Base-by-base conservation (phyloP, 2,113 vertebrate species). In the Xenotilapia longispinis region DNA sequence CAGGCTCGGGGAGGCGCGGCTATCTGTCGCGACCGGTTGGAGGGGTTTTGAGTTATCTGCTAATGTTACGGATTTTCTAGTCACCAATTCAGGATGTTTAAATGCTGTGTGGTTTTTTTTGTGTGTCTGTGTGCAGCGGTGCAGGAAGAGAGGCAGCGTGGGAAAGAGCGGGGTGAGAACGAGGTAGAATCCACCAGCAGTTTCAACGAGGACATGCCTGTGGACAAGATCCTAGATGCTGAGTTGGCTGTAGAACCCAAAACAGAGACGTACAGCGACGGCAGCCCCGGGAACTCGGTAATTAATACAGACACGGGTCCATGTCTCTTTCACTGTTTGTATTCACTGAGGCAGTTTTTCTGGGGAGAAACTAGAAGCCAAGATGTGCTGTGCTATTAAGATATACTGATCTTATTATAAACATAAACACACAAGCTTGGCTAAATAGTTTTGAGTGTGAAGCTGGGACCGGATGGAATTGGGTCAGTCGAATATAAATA, bases 171-270 rank as follows among this genome's bases (percentile, higher is more conserved):
- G 53, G 97, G 97, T 0, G 98, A 99, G 88, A 97, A 92, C 0
- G 98, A 99, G 84, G 97, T 97, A 0, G 98, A 99, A 80, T 96
- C 97, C 4, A 97, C 96, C 1, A 96, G 95, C 81, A 92, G 87
- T 1, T 96, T 97, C 91, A 98, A 96, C 0, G 98, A 98, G 83
- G 98, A 99, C 42, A 99, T 99, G 98, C 98, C 98, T 0, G 98
- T 99, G 95, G 98, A 98, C 92, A 98, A 98, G 95, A 99, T 99
- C 95, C 97, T 99, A 90, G 98, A 98, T 42, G 98, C 98, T 0
- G 98, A 99, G 89, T 93, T 99, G 33, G 98, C 98, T 1, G 98
- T 99, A 2, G 98, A 99, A 83, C 97, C 98, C 85, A 98, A 98
- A 95, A 98, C 97, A 0, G 98, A 99, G 90, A 93, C 97, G 0